These are phyloP conservation scores for Volucella zonaria DNA, from an alignment of 2,888 invertebrate species.

Conservation along the genomic window DNA sequence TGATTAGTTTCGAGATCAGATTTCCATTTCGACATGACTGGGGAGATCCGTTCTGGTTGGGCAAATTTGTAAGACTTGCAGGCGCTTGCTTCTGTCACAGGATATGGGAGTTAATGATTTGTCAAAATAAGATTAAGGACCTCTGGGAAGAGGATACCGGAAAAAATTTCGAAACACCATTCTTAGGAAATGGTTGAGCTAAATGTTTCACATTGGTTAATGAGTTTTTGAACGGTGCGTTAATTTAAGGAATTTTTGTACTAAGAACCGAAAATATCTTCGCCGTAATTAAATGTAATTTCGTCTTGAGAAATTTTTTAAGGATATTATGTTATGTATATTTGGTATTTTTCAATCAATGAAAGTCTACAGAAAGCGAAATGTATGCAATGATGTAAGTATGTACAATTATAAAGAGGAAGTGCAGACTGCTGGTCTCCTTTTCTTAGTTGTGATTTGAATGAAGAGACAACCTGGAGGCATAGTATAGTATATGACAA, in stretches of 20 bases:
- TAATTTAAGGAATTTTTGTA: slow-evolving; percentile 30
- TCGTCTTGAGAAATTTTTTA: not conserved
- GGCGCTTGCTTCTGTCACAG: slow-evolving; percentile 65
- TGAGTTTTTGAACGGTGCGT: slow-evolving; percentile 64
- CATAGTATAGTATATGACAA: not conserved
- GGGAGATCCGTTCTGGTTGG: slow-evolving; percentile 67
- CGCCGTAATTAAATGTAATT: slow-evolving; percentile 17
- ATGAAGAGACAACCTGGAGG: slow-evolving; percentile 11
- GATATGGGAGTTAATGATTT: slow-evolving; percentile 75
- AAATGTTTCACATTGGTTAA: slow-evolving; percentile 53
- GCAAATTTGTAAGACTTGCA: slow-evolving; percentile 57
- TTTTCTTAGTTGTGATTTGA: not conserved
- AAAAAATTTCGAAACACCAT: slow-evolving; percentile 40
- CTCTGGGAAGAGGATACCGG: slow-evolving; percentile 47
- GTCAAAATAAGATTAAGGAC: slow-evolving; percentile 74
- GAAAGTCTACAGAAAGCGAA: not conserved
- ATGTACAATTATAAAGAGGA: not conserved
- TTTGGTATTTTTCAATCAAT: not conserved
- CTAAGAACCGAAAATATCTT: slow-evolving; percentile 4
- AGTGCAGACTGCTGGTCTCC: slow-evolving; percentile 17
- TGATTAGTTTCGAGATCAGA: slow-evolving; percentile 67
- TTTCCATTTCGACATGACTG: slow-evolving; percentile 49
- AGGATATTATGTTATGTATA: slow-evolving; percentile 19
- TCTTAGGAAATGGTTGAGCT: slow-evolving; percentile 50
- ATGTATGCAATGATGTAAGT: not conserved